Base-by-base conservation (phyloP, 2,113 vertebrate species). In the Poeciliopsis prolifica region DNA sequence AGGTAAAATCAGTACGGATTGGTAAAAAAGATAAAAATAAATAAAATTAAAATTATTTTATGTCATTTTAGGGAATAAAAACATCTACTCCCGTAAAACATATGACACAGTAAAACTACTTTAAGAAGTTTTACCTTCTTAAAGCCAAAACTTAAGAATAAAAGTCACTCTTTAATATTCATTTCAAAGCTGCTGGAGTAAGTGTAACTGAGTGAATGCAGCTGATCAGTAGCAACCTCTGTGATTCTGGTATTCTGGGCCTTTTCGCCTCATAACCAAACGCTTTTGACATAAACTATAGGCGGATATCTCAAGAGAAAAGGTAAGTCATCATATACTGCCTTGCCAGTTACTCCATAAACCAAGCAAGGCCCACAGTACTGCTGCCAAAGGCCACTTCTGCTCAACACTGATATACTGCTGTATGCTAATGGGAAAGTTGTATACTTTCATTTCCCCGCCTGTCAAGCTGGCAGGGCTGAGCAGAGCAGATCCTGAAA, bases 391-490 rank as follows among this genome's bases (percentile, higher is more conserved):
- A 51, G 33, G 26, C 58, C 35, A 33, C 71, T 44, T 44, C 65
- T 61, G 33, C 24, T 13, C 26, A 0, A 51, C 35, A 33, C 67
- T 29, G 3, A 19, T 13, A 5, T 0, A 15, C 44, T n/a, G 28
- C 3, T 30, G 13, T 24, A 4, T 17, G 14, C 14, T 65, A 51
- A 68, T 68, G 40, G 9, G 5, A 65, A 65, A 65, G 10, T 80
- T 72, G 14, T 7, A 0, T 72, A 75, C 68, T 79, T 85, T 61
- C 65, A 26, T 1, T 75, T 80, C 77, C 78, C 37, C 22, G 64
- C 14, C 44, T 48, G 14, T 19, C 24, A 22, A 33, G 37, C 62
- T 15, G 19, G 2, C 3, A 3, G 40, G 65, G 37, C 66, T 62
- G 26, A 8, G 10, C 54, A 44, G 9, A 42, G 4, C 15, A 44